Conservation (phyloP, 2,113 vertebrate genomes). For the Romanogobio albipinnatus region DNA sequence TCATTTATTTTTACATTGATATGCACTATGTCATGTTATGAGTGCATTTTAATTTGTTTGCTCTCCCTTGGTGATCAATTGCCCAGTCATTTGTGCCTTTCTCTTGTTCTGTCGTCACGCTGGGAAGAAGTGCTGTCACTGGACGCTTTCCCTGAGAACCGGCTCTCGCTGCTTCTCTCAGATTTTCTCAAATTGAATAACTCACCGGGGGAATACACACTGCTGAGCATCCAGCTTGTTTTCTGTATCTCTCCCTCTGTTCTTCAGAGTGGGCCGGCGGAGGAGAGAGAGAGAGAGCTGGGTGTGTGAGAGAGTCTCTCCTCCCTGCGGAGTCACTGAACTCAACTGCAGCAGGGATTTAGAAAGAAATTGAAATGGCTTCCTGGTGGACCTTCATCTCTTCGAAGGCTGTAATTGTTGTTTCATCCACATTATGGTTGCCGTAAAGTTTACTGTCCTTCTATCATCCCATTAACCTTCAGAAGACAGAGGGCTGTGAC, state of each 20-base stretch:
- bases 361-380: constrained; percentile 56
- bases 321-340: constrained; percentile 54
- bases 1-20: too few species aligned
- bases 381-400: constrained; percentile 45
- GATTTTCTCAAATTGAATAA: constrained; percentile 66
- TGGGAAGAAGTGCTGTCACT: constrained; percentile 59
- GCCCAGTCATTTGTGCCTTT: neutral
- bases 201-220: constrained; percentile 65
- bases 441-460: neutral
- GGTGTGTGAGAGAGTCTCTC: constrained; percentile 22
- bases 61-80: constrained; percentile 24
- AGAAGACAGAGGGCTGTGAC: neutral
- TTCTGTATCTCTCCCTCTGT: constrained; percentile 59
- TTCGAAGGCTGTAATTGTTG: neutral
- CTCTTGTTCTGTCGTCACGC: neutral
- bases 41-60: constrained; percentile 26
- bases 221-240: constrained; percentile 53
- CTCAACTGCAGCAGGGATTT: constrained; percentile 64
- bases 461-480: constrained; percentile 23
- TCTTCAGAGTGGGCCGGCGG: constrained; percentile 49
- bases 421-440: neutral
- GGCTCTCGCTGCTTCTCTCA: constrained; percentile 51
- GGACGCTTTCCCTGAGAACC: constrained; percentile 49
- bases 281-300: constrained; percentile 19
- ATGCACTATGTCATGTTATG: constrained; percentile 14